Percentiles rank a stretch among this genome's conserved stretches.
Evolutionary conservation across 2,113 vertebrate species (phyloP).

Genomic region (Bagarius yarrelli): DNA sequence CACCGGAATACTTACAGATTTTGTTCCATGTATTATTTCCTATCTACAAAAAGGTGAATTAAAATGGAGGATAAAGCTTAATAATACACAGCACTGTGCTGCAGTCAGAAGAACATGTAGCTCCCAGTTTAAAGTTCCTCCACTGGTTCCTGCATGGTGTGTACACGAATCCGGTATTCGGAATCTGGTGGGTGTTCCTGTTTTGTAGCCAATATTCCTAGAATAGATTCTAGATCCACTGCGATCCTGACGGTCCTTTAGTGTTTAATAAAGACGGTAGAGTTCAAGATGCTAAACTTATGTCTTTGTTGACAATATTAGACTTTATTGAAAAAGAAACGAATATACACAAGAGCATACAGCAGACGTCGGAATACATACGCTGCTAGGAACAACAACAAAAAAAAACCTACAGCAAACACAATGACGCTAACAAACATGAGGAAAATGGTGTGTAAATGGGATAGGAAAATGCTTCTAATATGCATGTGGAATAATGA

Average conservation of each 20-base stretch:
- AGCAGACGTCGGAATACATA: slow-evolving; percentile 40
- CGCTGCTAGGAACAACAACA: slow-evolving; percentile 34
- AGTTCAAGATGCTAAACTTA: slow-evolving; percentile 12
- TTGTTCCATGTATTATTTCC: not conserved
- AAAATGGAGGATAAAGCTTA: not conserved
- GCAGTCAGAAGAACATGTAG: not conserved
- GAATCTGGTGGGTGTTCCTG: no score
- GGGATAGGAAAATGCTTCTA: slow-evolving; percentile 29
- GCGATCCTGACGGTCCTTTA: no score
- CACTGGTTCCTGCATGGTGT: no score
- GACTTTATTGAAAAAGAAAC: slow-evolving; percentile 71
- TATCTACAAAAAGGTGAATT: not conserved
- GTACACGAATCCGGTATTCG: no score
- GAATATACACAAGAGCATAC: slow-evolving; percentile 58
- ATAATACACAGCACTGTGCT: not conserved
- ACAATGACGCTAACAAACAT: slow-evolving; percentile 43
- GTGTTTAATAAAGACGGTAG: no score
- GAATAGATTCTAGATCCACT: no score
- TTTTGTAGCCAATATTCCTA: no score
- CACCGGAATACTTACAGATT: not conserved
- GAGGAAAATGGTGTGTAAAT: slow-evolving; percentile 32
- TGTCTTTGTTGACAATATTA: slow-evolving; percentile 45
- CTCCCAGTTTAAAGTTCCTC: not conserved
- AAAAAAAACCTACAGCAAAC: slow-evolving; percentile 36
- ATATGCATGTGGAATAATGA: slow-evolving; percentile 35